These are phyloP conservation scores for Aphelocoma coerulescens DNA, from an alignment of 2,113 vertebrate genomes.

Conservation along the genomic window DNA sequence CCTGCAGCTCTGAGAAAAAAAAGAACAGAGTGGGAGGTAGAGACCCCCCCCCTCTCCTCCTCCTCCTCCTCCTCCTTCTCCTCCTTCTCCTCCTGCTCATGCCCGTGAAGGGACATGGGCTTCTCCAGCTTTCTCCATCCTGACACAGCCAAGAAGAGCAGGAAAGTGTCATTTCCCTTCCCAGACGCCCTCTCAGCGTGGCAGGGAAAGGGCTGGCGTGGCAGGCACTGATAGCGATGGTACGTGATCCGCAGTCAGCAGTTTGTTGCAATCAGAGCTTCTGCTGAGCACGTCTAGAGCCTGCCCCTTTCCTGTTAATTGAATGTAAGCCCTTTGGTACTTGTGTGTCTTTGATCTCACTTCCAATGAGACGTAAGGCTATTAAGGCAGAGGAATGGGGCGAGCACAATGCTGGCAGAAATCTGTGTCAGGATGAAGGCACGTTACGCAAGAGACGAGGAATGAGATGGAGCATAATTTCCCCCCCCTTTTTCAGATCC, in stretches of 20 bases:
- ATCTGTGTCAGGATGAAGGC: slow-evolving; percentile 48
- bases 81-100: neutral
- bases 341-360: slow-evolving; percentile 57
- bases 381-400: slow-evolving; percentile 54
- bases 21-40: neutral
- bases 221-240: neutral
- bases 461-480: neutral
- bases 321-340: slow-evolving; percentile 60
- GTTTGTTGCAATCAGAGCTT: slow-evolving; percentile 39
- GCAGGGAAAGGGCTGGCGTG: neutral
- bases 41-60: neutral
- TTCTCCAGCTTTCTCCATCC: neutral
- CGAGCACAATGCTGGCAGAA: slow-evolving; percentile 31
- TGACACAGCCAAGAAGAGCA: neutral
- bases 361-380: slow-evolving; percentile 33
- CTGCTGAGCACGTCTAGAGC: slow-evolving; percentile 29
- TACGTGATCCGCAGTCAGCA: slow-evolving; percentile 19
- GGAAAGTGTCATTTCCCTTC: neutral
- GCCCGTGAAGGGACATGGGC: accelerated
- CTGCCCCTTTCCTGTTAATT: slow-evolving; percentile 61
- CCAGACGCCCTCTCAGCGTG: neutral
- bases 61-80: neutral
- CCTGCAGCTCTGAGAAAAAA: neutral
- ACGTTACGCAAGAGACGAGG: neutral
- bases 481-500: neutral